phyloP scores from a whole-genome alignment of 2,113 vertebrate species.

The Pangasianodon gigas region DNA sequence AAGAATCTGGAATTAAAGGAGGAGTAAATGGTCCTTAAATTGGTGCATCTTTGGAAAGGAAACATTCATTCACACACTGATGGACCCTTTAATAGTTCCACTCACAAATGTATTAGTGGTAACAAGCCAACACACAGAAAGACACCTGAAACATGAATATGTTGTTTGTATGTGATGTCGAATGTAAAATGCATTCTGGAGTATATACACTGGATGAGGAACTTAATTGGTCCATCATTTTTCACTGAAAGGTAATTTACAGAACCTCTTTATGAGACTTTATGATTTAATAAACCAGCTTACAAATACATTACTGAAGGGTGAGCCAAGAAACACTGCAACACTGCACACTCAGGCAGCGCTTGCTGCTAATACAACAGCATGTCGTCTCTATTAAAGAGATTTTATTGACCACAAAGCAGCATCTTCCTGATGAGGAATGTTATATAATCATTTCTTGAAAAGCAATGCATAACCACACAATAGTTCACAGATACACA shows the following conservation, averaged over 20 bases:
- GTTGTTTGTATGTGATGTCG: not conserved
- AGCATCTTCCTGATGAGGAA: not conserved
- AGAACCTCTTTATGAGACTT: constrained; percentile 5
- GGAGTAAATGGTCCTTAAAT: not conserved
- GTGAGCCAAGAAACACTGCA: not conserved
- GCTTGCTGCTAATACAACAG: not conserved
- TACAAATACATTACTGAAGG: constrained; percentile 10
- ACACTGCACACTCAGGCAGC: not conserved
- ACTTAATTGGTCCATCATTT: not conserved
- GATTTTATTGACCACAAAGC: not conserved
- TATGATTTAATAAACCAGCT: constrained; percentile 9
- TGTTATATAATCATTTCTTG: not conserved
- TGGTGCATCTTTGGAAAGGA: not conserved
- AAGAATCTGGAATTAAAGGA: not conserved
- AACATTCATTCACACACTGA: not conserved
- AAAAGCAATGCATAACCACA: too few relatives aligned
- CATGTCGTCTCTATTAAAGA: not conserved
- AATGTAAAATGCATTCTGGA: not conserved
- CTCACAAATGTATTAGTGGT: not conserved
- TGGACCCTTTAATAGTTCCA: not conserved
- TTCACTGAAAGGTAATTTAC: not conserved
- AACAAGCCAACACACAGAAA: not conserved
- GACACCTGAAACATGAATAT: not conserved
- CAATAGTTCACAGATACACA: not conserved
- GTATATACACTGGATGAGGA: not conserved